Base-by-base conservation (phyloP, 2,888 invertebrate species). In the Pachliopta kotzebuea region DNA sequence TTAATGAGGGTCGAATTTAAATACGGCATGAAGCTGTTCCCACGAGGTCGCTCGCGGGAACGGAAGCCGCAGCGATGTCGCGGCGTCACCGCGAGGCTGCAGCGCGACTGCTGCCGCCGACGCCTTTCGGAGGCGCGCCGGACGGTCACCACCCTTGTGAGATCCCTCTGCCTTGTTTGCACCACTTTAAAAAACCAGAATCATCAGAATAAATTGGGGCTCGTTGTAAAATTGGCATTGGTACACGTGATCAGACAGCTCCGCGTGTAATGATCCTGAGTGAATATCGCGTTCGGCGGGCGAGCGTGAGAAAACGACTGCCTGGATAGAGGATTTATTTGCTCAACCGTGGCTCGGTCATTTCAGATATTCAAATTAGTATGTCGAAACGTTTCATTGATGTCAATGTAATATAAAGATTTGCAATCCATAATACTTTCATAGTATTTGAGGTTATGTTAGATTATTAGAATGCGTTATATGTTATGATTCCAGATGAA, bases 1-100 rank as follows among this genome's bases (percentile, higher is more conserved):
- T 91, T 91, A 90, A 90, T 91, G 91, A 88, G 91, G 91, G 90
- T 90, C 91, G 89, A 85, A 91, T 91, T 90, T 89, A 88, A 90
- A 91, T 90, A 89, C 81, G 90, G 89, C 88, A 89, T 89, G 87
- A 88, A 86, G 81, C 84, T 83, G 89, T 91, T 91, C 91, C 90
- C 91, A 91, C 91, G 91, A 86, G 83, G 84, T 86, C 81, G 84
- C 76, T 85, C 87, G 89, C 90, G 90, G 90, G 90, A 90, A 88
- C 91, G 90, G 91, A 90, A 90, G 90, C 88, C 80, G 80, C 71
- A 74, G 73, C 80, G 80, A 76, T 80, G 85, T 84, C 86, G 87
- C 85, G 80, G 72, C 80, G 80, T 70, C 76, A 75, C 71, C 69
- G 70, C 69, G 71, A 73, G 70, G 69, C 71, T 69, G 70, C 69